These are phyloP conservation scores for Passer montanus DNA, from an alignment of 2,113 vertebrate genomes.

Conservation along the genomic window DNA sequence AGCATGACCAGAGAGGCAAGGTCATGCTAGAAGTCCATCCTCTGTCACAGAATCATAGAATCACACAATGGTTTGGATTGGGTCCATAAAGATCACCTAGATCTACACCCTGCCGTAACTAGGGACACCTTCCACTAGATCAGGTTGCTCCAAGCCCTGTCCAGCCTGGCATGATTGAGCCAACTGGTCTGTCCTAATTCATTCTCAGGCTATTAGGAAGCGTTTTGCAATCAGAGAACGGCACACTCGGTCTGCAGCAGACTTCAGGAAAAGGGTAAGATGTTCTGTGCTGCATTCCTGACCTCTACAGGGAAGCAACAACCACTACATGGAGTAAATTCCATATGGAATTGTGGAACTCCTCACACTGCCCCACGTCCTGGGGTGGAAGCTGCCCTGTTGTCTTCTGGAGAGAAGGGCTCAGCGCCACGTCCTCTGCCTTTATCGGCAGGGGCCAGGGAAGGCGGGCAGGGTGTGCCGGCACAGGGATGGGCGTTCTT, in stretches of 20 bases:
- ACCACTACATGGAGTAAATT: background rate
- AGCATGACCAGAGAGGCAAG: background rate
- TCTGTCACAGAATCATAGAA: background rate
- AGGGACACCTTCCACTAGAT: background rate
- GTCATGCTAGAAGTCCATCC: background rate
- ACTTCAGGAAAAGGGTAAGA: background rate
- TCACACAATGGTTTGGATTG: background rate
- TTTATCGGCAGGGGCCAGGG: background rate
- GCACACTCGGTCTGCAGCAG: background rate
- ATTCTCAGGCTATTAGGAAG: background rate
- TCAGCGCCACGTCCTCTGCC: fast-evolving
- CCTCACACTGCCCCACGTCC: fast-evolving
- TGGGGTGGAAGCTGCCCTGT: background rate
- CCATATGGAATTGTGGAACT: fast-evolving
- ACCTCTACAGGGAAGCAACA: conserved; percentile 52
- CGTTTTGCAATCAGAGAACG: background rate
- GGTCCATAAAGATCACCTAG: background rate
- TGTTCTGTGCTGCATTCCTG: conserved; percentile 21
- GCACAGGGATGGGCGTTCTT: background rate
- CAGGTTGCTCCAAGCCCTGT: background rate
- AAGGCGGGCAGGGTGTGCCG: background rate
- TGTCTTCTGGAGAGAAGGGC: background rate
- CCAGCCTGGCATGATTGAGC: background rate
- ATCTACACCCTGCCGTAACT: background rate
- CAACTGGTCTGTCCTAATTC: background rate